Evolutionary conservation across 2,888 invertebrate species (phyloP).

Genomic region (Hirtodrosophila alboralis): DNA sequence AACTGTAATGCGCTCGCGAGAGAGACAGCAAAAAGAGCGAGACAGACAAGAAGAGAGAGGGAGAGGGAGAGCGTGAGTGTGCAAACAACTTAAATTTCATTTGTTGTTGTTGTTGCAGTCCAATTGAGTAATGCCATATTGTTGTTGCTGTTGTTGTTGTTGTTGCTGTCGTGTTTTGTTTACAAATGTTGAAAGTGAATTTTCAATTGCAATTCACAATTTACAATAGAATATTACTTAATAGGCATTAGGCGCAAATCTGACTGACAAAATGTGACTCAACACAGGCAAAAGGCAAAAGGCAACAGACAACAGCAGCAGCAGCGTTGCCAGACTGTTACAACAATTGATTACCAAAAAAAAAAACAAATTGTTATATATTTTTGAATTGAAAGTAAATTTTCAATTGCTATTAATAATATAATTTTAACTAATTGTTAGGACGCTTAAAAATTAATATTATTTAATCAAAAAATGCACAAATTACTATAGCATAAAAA

Average conservation of each 20-base stretch:
- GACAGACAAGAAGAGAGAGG: conserved; percentile 1
- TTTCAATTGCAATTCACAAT: conserved; percentile 64
- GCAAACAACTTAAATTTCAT: conserved; percentile 73
- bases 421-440: too few species aligned
- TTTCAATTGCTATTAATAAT: too few species aligned
- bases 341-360: not conserved
- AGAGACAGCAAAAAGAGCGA: conserved; percentile 27
- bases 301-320: too few species aligned
- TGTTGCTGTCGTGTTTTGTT: conserved; percentile 50
- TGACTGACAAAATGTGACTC: conserved; percentile 51
- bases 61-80: conserved; percentile 27
- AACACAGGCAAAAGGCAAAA: too few species aligned
- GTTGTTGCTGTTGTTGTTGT: conserved; percentile 19
- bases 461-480: too few species aligned
- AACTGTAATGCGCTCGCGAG: conserved; percentile 71
- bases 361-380: too few species aligned
- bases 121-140: conserved; percentile 68
- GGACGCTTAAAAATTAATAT: too few species aligned
- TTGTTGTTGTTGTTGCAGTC: conserved; percentile 45
- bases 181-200: conserved; percentile 76
- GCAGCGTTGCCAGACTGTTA: conserved; percentile 39
- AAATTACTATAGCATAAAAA: too few species aligned
- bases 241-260: conserved; percentile 56
- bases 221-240: conserved; percentile 78
- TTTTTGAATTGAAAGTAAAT: too few species aligned